A percentile compares a stretch with the other conserved stretches of the same genome.
Evolutionary conservation across 2,797 vertebrate species (phyloP).

Genomic region (Microctenopoma steveboyesi): DNA sequence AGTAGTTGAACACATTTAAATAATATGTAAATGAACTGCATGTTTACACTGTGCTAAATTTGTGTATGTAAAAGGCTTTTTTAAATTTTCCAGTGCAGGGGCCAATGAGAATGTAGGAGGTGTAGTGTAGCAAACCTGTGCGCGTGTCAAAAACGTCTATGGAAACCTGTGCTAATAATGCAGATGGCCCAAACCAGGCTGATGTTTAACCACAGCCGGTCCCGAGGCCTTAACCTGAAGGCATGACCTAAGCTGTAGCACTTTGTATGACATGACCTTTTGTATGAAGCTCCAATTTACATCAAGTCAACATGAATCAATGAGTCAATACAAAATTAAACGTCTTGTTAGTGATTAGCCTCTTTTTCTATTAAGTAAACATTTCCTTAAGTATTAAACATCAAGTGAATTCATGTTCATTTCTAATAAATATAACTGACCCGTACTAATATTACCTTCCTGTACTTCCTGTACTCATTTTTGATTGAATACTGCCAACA

Average conservation of each 20-base stretch:
- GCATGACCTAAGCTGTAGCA: neutral
- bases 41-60: neutral
- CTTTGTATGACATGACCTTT: neutral
- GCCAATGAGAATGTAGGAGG: neutral
- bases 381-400: constrained; percentile 21
- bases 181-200: constrained; percentile 22
- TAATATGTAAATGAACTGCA: neutral
- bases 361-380: neutral
- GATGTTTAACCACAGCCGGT: constrained; percentile 19
- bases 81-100: neutral
- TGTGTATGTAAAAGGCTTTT: neutral
- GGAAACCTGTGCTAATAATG: constrained; percentile 17
- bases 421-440: constrained; percentile 23
- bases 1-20: constrained; percentile 23
- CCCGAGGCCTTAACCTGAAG: constrained; percentile 6
- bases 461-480: neutral
- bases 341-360: constrained; percentile 12
- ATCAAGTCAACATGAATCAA: neutral
- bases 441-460: constrained; percentile 19
- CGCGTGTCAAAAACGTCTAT: constrained; percentile 7
- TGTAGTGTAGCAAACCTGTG: neutral
- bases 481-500: too few relatives aligned
- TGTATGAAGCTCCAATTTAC: neutral
- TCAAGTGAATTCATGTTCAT: constrained; percentile 16
- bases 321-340: constrained; percentile 6